Conservation (phyloP, 2,888 invertebrate species). For the Vannuccia rotundouncinata region DNA sequence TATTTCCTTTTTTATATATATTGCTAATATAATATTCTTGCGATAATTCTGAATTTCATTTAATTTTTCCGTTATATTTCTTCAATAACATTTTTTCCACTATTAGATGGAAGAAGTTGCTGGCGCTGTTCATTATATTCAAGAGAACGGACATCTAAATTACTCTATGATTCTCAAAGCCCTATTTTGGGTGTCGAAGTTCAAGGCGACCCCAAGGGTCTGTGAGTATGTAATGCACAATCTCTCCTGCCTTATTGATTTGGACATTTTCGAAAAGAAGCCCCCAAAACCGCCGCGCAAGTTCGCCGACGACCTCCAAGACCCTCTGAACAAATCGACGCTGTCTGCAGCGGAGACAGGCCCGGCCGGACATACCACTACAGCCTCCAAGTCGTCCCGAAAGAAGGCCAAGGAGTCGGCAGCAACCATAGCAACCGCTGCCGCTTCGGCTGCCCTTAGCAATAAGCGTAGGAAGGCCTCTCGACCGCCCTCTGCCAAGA, state of each 20-base stretch:
- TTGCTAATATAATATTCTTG: too few species aligned
- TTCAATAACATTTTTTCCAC: too few species aligned
- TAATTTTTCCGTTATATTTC: too few species aligned
- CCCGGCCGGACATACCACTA: too few species aligned
- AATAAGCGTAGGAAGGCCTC: neutral
- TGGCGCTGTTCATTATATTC: constrained; percentile 74
- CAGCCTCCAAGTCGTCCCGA: too few species aligned
- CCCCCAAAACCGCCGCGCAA: neutral
- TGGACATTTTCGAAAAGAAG: constrained; percentile 64
- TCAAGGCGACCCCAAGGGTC: constrained; percentile 78
- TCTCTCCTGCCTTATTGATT: constrained; percentile 80
- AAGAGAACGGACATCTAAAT: constrained; percentile 86
- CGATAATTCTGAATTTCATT: too few species aligned
- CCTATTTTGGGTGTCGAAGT: constrained; percentile 74
- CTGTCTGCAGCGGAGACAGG: neutral
- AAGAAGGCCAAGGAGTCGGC: too few species aligned
- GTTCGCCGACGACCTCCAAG: neutral
- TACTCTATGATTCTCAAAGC: constrained; percentile 74
- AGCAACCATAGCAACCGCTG: too few species aligned
- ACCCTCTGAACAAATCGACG: neutral
- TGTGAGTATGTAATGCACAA: constrained; percentile 86
- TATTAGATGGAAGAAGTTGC: constrained; percentile 67
- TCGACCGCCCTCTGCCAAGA: neutral
- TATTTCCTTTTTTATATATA: too few species aligned
- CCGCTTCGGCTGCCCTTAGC: neutral